Evolutionary conservation across 2,113 vertebrate genomes (phyloP).

Genomic region (Trematomus loennbergii): DNA sequence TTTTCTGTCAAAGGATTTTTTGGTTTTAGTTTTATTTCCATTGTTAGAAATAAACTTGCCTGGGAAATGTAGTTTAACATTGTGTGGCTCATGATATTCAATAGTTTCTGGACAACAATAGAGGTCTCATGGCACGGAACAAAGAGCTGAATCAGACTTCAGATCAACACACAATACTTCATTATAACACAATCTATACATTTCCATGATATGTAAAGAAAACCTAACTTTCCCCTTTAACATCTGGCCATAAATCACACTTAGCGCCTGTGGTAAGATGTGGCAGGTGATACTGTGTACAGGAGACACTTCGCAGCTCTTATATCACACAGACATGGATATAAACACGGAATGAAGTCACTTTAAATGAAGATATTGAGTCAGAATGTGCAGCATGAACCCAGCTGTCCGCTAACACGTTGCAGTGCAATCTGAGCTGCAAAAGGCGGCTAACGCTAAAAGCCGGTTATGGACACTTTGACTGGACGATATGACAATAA

Average conservation of each 20-base stretch:
- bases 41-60: too few relatives aligned
- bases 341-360: not conserved
- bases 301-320: not conserved
- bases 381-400: too few relatives aligned
- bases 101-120: not conserved
- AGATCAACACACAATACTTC: not conserved
- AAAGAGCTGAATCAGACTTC: not conserved
- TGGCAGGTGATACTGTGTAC: not conserved
- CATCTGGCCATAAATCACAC: too few relatives aligned
- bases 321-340: not conserved
- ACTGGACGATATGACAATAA: not conserved
- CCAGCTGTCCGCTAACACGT: not conserved
- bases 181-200: too few relatives aligned
- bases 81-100: not conserved
- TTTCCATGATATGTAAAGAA: not conserved
- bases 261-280: not conserved
- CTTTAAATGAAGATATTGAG: not conserved
- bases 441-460: constrained; percentile 13
- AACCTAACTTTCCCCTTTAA: not conserved
- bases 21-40: too few relatives aligned
- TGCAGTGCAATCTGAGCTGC: not conserved
- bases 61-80: too few relatives aligned
- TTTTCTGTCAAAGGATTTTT: too few relatives aligned
- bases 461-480: not conserved
- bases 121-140: not conserved